Base-by-base conservation (phyloP, 2,888 invertebrate genomes). In the Ypsolopha sequella region DNA sequence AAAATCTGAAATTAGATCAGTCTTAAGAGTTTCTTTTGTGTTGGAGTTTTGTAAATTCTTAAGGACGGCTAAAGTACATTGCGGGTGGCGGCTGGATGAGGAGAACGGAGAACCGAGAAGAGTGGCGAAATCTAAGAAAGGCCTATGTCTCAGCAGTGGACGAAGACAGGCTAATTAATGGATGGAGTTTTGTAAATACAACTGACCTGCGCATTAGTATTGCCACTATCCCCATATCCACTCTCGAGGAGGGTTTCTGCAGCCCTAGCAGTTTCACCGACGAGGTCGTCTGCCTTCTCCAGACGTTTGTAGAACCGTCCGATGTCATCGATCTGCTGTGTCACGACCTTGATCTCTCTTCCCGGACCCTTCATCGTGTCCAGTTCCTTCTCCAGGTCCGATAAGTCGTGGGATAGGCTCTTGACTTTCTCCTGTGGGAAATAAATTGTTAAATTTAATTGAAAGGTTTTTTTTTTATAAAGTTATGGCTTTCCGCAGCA, bases 291-390 rank as follows among this genome's bases (percentile, higher is more conserved):
- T 0, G 92, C 89, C 35, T 88, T 89, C 62, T 90, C 91, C 58
- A 95, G 73, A 56, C 91, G 91, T 56, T 88, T 89, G 61, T 92
- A 88, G 73, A 93, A 88, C 51, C 88, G 88, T 4, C 82, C 82
- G 11, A 95, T 89, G 63, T 97, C 95, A 52, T 96, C 93, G 44
- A 96, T 88, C 78, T 98, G 98, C 6, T 85, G 88, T 34, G 92
- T 89, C 0, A 98, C 93, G 0, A 92, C 91, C 70, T 95, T 94
- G 45, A 96, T 89, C 71, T 98, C 98, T 13, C 98, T 89, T 0
- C 92, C 97, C 0, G 96, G 92, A 0, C 97, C 93, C 65, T 93
- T 92, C 90, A 97, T 93, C 38, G 89, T 82, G 64, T 96, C 95
- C 39, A 98, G 79, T 59, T 96, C 95, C 52, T 91, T 91, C 68